Conservation (phyloP, 2,797 vertebrate species). For the Platalea minor region DNA sequence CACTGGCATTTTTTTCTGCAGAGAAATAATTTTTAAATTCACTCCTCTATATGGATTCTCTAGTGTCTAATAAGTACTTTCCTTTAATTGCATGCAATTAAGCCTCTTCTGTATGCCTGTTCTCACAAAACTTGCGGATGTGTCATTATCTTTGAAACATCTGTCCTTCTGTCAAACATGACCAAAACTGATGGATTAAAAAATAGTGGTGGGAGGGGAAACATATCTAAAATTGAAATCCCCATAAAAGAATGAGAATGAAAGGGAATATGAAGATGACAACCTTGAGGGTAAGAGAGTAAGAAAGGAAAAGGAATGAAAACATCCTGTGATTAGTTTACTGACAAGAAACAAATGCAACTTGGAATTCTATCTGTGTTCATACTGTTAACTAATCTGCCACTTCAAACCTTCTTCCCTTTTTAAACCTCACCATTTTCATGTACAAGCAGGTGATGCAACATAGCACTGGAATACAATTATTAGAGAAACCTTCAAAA, state of each 20-base stretch:
- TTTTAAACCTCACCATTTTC: not conserved
- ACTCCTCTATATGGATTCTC: slow-evolving; percentile 30
- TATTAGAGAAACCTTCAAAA: slow-evolving; percentile 11
- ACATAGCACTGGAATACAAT: not conserved
- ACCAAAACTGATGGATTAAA: slow-evolving; percentile 26
- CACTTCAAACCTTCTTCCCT: not conserved
- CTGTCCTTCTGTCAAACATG: slow-evolving; percentile 44
- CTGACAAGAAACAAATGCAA: not conserved
- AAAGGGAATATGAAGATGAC: slow-evolving; percentile 11
- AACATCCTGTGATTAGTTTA: not conserved
- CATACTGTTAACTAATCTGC: not conserved
- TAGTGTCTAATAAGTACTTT: slow-evolving; percentile 41
- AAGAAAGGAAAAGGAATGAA: not conserved
- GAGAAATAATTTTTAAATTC: slow-evolving; percentile 37
- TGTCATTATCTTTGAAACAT: slow-evolving; percentile 33
- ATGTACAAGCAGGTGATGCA: not conserved
- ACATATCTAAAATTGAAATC: not conserved
- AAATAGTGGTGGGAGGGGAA: slow-evolving; percentile 5
- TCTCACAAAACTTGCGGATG: slow-evolving; percentile 13
- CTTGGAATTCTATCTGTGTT: not conserved
- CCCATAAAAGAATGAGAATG: not conserved
- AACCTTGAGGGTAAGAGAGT: not conserved
- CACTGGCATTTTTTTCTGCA: not conserved
- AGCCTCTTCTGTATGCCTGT: slow-evolving; percentile 19
- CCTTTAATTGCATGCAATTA: slow-evolving; percentile 54